Evolutionary conservation across 2,797 vertebrate genomes (phyloP), one percentile per base, ranked within the genome.

Genomic region (Limnodromus scolopaceus): DNA sequence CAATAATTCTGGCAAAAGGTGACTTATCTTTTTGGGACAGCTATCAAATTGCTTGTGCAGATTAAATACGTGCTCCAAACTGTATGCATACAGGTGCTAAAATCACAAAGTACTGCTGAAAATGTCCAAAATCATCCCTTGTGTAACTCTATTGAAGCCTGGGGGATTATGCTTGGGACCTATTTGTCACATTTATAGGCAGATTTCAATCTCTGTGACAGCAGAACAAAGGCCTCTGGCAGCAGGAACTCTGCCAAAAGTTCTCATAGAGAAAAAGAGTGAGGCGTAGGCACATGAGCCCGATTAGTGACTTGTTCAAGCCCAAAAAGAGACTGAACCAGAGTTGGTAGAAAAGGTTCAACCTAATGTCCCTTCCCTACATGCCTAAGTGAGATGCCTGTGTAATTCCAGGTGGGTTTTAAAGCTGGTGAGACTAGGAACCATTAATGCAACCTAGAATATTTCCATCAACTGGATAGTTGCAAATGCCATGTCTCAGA

Each of bases 21-120:
- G 88, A 96, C 84, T 95, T 94, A 92, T 75, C 84, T 96, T 87
- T 91, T 92, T 93, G 78, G 57, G 81, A 80, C 64, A 87, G 78
- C 86, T 80, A 95, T 96, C 77, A 93, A 96, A 96, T 80, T 91
- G 93, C 85, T 92, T 94, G 80, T 84, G 77, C 83, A 93, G 92
- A 95, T 97, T 96, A 96, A 96, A 95, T 91, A 85, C 23, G 2
- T 95, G 88, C 81, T 87, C 43, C 92, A 92, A 87, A 89, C 77
- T 85, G 55, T 75, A 93, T 55, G 86, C 94, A 78, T 58, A 71
- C 32, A 77, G 34, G 53, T 89, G 89, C 49, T 95, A 95, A 96
- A 95, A 93, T 91, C 84, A 92, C 66, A n/a, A 91, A 90, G 41
- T 87, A 85, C 57, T 75, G 68, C 75, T 75, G 94, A 95, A 95